A percentile compares a stretch with the other conserved stretches of the same genome.
phyloP scores from a whole-genome alignment of 1,140 invertebrate species.

The Saccostrea echinata region DNA sequence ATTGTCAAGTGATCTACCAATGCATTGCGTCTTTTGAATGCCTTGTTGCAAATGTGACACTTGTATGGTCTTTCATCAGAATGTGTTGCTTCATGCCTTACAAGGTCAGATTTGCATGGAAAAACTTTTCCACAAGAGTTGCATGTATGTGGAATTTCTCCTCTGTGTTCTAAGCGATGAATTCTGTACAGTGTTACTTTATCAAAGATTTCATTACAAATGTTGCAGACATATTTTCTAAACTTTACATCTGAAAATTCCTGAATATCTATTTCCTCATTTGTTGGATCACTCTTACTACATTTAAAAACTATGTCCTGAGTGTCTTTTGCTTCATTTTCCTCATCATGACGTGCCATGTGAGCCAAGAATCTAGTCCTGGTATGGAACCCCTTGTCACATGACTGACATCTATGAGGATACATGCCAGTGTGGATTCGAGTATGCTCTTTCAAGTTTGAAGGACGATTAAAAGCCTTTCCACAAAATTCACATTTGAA shows the following conservation, averaged over 20 bases:
- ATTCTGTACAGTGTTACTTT: constrained; percentile 2
- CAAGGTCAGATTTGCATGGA: not conserved
- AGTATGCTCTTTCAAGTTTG: not conserved
- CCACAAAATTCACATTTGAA: constrained; percentile 17
- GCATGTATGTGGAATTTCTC: not conserved
- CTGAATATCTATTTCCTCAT: not conserved
- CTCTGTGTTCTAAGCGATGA: not conserved
- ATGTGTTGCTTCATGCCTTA: constrained; percentile 4
- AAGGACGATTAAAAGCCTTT: constrained; percentile 13
- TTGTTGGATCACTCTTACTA: not conserved
- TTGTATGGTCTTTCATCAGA: not conserved
- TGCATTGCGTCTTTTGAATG: constrained; percentile 5
- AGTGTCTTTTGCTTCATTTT: not conserved
- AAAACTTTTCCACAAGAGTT: not conserved
- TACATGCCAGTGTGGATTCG: constrained; percentile 1
- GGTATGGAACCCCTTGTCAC: not conserved
- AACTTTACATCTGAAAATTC: not conserved
- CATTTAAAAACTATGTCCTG: not conserved
- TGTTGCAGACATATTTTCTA: constrained; percentile 8
- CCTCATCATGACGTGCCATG: not conserved
- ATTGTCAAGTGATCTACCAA: not conserved
- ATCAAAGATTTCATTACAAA: not conserved
- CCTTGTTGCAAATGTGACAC: not conserved
- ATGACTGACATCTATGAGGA: not conserved
- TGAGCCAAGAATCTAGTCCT: not conserved